Percentiles rank a stretch among this genome's conserved stretches.
phyloP scores from a whole-genome alignment of 2,797 vertebrate genomes.

The Lindbergichthys nudifrons region DNA sequence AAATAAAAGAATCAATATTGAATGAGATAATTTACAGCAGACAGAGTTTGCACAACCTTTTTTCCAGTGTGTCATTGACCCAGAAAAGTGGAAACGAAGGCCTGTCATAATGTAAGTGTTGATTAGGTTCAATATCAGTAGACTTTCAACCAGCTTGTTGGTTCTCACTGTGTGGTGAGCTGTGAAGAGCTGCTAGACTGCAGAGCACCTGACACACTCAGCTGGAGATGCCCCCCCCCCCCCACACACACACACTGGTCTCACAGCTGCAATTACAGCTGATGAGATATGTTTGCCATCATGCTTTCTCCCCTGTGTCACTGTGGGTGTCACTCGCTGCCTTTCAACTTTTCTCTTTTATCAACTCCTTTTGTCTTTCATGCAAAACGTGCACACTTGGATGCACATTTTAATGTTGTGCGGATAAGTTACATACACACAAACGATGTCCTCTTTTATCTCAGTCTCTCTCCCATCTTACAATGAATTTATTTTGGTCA shows the following conservation, averaged over 20 bases:
- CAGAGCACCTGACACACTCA: constrained; percentile 69
- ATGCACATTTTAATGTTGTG: constrained; percentile 5
- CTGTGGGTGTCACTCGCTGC: constrained; percentile 10
- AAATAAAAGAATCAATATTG: background rate
- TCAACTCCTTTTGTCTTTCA: constrained; percentile 11
- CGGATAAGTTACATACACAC: background rate
- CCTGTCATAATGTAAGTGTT: constrained; percentile 26
- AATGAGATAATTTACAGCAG: background rate
- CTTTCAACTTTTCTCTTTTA: constrained; percentile 38
- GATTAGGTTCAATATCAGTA: constrained; percentile 42
- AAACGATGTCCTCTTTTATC: background rate
- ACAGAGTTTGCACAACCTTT: constrained; percentile 6
- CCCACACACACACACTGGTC: constrained; percentile 15
- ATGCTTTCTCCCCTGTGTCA: constrained; percentile 2
- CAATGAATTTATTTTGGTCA: constrained; percentile 12
- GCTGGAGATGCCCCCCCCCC: constrained; percentile 54
- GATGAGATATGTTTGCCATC: constrained; percentile 18
- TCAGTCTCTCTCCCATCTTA: background rate
- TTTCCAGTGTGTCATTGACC: background rate
- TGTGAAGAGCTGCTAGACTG: constrained; percentile 69
- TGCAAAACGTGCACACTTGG: constrained; percentile 5
- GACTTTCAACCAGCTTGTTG: constrained; percentile 48
- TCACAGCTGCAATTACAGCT: constrained; percentile 49
- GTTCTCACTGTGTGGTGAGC: constrained; percentile 48
- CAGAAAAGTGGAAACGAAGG: constrained; percentile 14